Percentiles rank a stretch among this genome's conserved stretches.
These are phyloP conservation scores for Coregonus suidteri DNA, from an alignment of 2,797 vertebrate species.

Conservation along the genomic window DNA sequence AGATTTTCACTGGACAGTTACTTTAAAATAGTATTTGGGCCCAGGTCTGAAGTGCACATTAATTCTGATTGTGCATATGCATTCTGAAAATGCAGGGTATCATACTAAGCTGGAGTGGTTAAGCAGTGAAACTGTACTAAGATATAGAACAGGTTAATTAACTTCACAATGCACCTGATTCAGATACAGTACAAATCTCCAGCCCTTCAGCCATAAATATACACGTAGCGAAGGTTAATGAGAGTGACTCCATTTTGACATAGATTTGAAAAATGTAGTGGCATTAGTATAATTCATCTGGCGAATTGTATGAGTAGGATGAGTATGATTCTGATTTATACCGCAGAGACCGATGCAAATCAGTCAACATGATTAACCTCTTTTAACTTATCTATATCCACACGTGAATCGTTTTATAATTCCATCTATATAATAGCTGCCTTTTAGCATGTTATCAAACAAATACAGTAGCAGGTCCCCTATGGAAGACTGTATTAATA, in stretches of 20 bases:
- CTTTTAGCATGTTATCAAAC: too few species aligned
- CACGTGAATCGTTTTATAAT: neutral
- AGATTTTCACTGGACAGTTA: neutral
- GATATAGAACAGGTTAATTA: neutral
- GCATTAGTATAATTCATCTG: slow-evolving; percentile 17
- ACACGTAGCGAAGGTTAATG: slow-evolving; percentile 6
- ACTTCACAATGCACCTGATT: neutral
- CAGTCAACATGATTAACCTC: slow-evolving; percentile 28
- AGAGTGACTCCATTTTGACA: slow-evolving; percentile 20
- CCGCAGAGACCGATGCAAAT: slow-evolving; percentile 8
- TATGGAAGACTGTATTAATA: too few species aligned
- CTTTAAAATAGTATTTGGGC: neutral
- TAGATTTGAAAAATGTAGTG: slow-evolving; percentile 14
- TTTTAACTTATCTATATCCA: neutral
- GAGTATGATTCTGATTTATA: slow-evolving; percentile 11
- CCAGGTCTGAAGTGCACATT: neutral
- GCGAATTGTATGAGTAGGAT: slow-evolving; percentile 11
- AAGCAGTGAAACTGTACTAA: neutral
- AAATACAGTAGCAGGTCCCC: too few species aligned
- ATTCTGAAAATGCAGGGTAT: neutral
- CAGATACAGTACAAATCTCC: neutral
- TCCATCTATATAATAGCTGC: neutral
- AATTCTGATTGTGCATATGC: neutral
- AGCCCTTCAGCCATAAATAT: neutral
- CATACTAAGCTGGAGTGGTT: neutral